Evolutionary conservation across 2,888 invertebrate genomes (phyloP), one percentile per base, ranked within the genome.

Genomic region (Ormyrus pomaceus): DNA sequence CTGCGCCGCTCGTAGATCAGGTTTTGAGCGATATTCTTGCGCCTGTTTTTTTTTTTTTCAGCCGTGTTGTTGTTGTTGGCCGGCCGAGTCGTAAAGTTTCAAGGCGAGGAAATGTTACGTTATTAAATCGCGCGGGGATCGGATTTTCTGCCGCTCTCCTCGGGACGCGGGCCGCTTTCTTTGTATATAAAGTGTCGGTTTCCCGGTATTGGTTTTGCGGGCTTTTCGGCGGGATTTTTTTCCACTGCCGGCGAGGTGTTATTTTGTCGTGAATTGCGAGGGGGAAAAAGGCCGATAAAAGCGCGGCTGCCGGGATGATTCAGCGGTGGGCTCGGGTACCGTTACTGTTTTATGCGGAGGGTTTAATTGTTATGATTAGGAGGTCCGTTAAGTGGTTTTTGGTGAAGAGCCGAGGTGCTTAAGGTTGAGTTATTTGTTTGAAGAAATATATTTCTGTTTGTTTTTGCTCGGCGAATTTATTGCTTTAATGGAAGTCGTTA

Each of bases 1-100:
- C 59, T 11, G 50, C 2, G 11, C 45, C 56, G 48, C 73, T 73
- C 76, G 71, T 79, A 79, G 75, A 81, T 81, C 81, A 82, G 81
- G 72, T 82, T 82, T 65, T 56, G 62, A 19, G 58, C 55, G 64
- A 69, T 58, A 59, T 34, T 34, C 45, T 55, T 59, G 48, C 48
- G 45, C 13, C 58, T 76, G 46, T 61, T 66, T 64, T 62, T 56
- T 11, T 34, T 45, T 8, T 0, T 48, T 59, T 45, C 3, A n/a
- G 9, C 9, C 7, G 45, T 5, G 69, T 6, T 13, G 61, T 7
- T 61, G 55, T 19, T 55, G 61, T 19, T 61, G 56, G 34, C 34
- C 34, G 34, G 34, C 19, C 45, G 34, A 50, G 71, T 65, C 65
- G 65, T 53, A 66, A 77, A 64, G 53, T 59, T 59, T 48, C 34